Evolutionary conservation across 2,888 invertebrate species (phyloP), one percentile per base, ranked within the genome.

Genomic region (Volucella bombylans): DNA sequence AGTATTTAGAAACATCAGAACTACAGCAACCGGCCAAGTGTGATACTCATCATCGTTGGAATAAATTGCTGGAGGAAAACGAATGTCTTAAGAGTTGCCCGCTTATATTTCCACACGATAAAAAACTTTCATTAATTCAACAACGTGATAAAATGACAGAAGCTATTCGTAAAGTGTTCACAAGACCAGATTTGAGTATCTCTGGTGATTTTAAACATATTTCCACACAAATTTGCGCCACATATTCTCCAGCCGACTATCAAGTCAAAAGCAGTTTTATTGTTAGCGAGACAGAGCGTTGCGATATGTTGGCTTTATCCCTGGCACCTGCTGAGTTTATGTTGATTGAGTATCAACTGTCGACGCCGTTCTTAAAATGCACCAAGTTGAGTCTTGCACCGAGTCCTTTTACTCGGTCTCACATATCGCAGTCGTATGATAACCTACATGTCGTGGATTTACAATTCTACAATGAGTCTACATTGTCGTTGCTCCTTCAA

Each of bases 1-100:
- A 98, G 91, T 98, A 98, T 92, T 93, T 98, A 76, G 94, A 95
- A 87, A 95, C 97, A 89, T 93, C 93, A 87, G 95, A 95, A 80
- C 92, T 98, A 41, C 94, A 94, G 23, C 94, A 95, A 87, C 93
- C 88, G 11, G 82, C 94, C 11, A 94, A 95, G n/a, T 77, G 87
- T 2, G 94, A 95, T 88, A 93, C 94, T 79, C 94, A 94, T 81
- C 97, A 97, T 90, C 94, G 95, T 72, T 97, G 97, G 96, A 94
- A 95, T 62, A 93, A 94, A 87, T 95, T 97, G 90, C 92, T 97
- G 1, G 93, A 93, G 67, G 95, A 96, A 86, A 96, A 96, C 90
- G 93, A 95, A 39, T 95, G 95, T 88, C 90, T 97, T 52, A 92
- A 94, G 55, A 94, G 95, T 87, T 95, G 96, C 88, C 93, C 94